Evolutionary conservation across 2,797 vertebrate species (phyloP), one percentile per base, ranked within the genome.

Genomic region (Leptoclinus maculatus): DNA sequence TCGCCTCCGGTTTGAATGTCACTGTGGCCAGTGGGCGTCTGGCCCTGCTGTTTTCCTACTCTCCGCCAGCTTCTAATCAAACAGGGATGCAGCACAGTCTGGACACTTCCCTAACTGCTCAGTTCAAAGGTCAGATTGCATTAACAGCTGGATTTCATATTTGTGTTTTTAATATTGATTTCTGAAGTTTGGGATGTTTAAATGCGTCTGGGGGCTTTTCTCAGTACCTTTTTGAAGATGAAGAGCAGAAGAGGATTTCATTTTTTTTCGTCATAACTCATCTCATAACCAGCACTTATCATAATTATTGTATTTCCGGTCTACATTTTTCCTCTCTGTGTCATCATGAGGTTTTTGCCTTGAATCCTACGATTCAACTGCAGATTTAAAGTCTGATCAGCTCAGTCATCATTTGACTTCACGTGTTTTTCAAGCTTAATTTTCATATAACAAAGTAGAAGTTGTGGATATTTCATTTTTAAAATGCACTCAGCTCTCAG

Each of bases 1-100:
- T 96, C 43, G 80, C 56, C 7, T 95, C 93, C 17, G 82, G 86
- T 7, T 25, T 96, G 64, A 95, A 94, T 38, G 80, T 94, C 63
- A 86, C 88, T 16, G 13, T 23, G 25, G 32, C 23, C 13, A 83
- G 73, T 1, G 91, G 95, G 63, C 89, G 32, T 79, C 58, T 95
- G 71, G 78, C 85, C 60, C 43, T 74, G 17, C 56, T 95, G 41
- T 80, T 95, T 11, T 94, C 93, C 62, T 95, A 92, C n/a, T 83
- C 79, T 17, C 94, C 91, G 0, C 77, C 84, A 49, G 23, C 36
- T 5, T 85, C 93, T 2, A 76, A 85, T 73, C 83, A 67, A 45
- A 85, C 88, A 1, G 85, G 87, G n/a, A 78, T 87, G 47, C 92
- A 83, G 0, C 85, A 83, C 38, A 74, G 83, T 53, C 86, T 94